Evolutionary conservation across 2,888 invertebrate species (phyloP), one percentile per base, ranked within the genome.

Genomic region (Pandemis heparana): DNA sequence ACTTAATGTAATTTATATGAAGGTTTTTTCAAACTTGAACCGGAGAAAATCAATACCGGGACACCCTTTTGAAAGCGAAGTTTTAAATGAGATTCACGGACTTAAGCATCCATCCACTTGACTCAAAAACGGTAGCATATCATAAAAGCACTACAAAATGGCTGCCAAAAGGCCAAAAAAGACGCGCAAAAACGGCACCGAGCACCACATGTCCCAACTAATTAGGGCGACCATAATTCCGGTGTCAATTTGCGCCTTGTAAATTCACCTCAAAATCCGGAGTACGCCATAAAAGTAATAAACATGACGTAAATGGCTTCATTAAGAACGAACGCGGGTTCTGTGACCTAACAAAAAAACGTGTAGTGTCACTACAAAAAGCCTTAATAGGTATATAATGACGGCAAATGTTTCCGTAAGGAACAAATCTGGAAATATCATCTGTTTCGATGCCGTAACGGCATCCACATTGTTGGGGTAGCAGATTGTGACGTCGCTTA

Each of bases 301-400:
- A 93, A 93, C 87, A 88, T 92, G 94, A 94, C 93, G 87, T 82
- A 91, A 94, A 94, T 89, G 89, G 88, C 90, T 94, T 94, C 93
- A 94, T 94, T 94, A 94, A 89, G 85, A 84, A 84, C 79, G 81
- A 84, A 85, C 91, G 91, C 90, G 91, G 90, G 82, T 89, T 86
- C 85, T 86, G 87, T 80, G 85, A 83, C 79, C 86, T 88, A 89
- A 88, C 90, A 93, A 93, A 94, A 94, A 90, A 82, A 86, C 85
- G 83, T 86, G 83, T 87, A 86, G 88, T 85, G 85, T 81, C 84
- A 85, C 83, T 83, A 74, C 65, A 69, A 81, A 83, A 83, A 81
- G 79, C 87, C 87, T 89, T 92, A 92, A 92, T 92, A 92, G 89
- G 88, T 92, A 92, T 90, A 91, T 92, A 93, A 94, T 92, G 92